Evolutionary conservation across 2,797 vertebrate genomes (phyloP).

Genomic region (Falco biarmicus): DNA sequence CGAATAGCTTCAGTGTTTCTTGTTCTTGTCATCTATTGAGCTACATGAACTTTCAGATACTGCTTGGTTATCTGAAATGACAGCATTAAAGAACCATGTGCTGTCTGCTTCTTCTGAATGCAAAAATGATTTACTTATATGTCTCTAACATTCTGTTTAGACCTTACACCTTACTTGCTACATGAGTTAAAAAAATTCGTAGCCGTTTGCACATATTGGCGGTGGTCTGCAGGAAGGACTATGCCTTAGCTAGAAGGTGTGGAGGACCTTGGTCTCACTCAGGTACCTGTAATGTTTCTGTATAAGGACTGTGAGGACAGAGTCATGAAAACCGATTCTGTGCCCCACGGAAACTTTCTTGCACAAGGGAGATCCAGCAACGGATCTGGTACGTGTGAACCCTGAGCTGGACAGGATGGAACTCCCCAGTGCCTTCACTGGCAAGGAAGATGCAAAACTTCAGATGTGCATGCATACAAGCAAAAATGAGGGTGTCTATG

Average conservation of each 20-base stretch:
- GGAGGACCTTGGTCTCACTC: not conserved
- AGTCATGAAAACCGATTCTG: not conserved
- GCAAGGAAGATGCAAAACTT: not conserved
- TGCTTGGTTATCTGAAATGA: not conserved
- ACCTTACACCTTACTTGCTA: not conserved
- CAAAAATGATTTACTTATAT: rapidly evolving
- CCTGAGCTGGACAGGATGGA: not conserved
- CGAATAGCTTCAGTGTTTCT: not conserved
- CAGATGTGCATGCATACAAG: too few relatives aligned
- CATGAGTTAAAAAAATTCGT: not conserved
- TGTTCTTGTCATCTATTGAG: not conserved
- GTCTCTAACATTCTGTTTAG: not conserved
- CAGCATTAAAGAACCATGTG: not conserved
- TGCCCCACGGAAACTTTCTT: not conserved
- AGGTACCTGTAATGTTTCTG: not conserved
- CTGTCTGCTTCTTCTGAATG: not conserved
- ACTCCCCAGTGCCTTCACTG: not conserved
- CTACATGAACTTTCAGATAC: not conserved
- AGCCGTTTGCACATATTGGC: not conserved
- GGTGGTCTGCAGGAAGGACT: not conserved
- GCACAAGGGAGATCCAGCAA: not conserved
- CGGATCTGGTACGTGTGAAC: not conserved
- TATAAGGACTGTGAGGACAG: not conserved
- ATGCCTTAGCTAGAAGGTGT: not conserved
- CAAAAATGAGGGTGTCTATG: not conserved